Conservation (phyloP, 2,888 invertebrate species). For the Cyrtodaria siliqua region DNA sequence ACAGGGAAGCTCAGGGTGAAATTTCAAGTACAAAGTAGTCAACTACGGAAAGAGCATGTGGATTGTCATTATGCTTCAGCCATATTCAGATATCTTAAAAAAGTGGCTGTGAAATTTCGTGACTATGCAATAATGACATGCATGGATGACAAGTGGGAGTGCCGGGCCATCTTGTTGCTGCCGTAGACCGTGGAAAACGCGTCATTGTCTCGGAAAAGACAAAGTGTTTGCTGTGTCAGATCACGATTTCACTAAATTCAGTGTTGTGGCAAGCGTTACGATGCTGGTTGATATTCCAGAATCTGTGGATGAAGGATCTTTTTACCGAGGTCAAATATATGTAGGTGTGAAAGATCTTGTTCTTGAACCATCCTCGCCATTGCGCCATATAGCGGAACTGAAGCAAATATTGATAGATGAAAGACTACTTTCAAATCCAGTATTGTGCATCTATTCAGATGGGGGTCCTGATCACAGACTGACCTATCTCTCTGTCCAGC, state of each 20-base stretch:
- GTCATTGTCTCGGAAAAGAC: conserved; percentile 33
- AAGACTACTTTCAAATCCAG: too few species aligned
- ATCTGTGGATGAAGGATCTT: conserved; percentile 28
- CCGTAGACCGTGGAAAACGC: conserved; percentile 44
- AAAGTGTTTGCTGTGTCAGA: conserved; percentile 38
- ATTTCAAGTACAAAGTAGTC: conserved; percentile 57
- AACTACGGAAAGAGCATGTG: conserved; percentile 43
- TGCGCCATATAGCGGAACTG: conserved; percentile 53
- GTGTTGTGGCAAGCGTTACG: conserved; percentile 48
- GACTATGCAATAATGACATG: conserved; percentile 22
- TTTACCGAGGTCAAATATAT: conserved; percentile 53
- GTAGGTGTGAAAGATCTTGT: conserved; percentile 53
- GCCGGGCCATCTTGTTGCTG: conserved; percentile 55
- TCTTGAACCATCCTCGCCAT: conserved; percentile 56
- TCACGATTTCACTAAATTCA: conserved; percentile 59
- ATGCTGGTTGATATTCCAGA: conserved; percentile 52
- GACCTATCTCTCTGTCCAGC: conserved; percentile 40
- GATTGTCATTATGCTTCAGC: conserved; percentile 50
- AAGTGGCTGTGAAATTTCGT: conserved; percentile 35
- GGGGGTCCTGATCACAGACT: conserved; percentile 39
- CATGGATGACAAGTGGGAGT: conserved; percentile 63
- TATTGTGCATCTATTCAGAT: too few species aligned
- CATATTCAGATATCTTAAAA: conserved; percentile 47
- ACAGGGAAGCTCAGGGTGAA: conserved; percentile 45
- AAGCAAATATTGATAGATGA: conserved; percentile 13